These are phyloP conservation scores for Enteromius paludinosus DNA, from an alignment of 2,797 vertebrate species.

Conservation along the genomic window DNA sequence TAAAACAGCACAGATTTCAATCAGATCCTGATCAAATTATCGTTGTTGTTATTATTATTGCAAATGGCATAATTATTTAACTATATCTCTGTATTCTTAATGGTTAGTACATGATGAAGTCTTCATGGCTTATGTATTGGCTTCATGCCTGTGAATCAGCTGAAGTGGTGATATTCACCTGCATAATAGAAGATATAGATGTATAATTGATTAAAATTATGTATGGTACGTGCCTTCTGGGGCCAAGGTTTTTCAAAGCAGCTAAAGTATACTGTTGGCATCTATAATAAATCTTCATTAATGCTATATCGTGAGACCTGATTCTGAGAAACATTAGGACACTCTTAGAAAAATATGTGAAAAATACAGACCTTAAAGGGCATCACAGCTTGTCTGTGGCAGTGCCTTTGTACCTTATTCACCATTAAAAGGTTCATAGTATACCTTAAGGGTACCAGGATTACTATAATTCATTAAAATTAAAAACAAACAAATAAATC, in stretches of 20 bases:
- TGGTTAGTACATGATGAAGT: neutral
- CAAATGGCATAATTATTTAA: neutral
- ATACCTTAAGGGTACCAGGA: neutral
- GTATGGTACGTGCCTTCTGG: slow-evolving; percentile 35
- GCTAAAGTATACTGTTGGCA: slow-evolving; percentile 22
- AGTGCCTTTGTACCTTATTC: neutral
- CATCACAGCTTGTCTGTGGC: neutral
- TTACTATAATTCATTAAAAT: neutral
- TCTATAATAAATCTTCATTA: slow-evolving; percentile 46
- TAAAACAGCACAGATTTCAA: neutral
- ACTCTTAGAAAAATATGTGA: neutral
- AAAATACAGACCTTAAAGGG: neutral
- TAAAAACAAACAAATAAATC: neutral
- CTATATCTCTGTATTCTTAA: neutral
- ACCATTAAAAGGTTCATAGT: neutral
- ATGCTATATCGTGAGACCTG: slow-evolving; percentile 17
- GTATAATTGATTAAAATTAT: slow-evolving; percentile 56
- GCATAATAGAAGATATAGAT: slow-evolving; percentile 54
- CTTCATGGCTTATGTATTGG: neutral
- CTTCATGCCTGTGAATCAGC: slow-evolving; percentile 20
- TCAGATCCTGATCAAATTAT: neutral
- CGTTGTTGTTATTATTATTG: neutral
- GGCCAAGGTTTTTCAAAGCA: slow-evolving; percentile 24
- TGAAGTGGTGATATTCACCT: slow-evolving; percentile 44
- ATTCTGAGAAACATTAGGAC: slow-evolving; percentile 23